Conservation (phyloP, 1,140 invertebrate genomes). For the Scaptomyza graminum region DNA sequence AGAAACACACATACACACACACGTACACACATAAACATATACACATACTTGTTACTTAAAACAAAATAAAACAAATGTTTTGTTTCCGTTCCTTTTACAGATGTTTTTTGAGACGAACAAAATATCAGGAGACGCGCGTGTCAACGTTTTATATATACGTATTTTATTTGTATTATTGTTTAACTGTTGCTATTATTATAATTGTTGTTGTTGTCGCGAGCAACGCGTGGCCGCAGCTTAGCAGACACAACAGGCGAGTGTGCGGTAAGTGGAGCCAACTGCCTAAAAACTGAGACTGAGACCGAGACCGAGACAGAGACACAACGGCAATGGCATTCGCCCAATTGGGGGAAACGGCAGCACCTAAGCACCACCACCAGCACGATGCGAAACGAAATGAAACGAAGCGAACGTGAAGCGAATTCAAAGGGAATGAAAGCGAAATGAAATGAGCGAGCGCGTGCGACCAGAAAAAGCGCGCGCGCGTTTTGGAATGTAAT, state of each 20-base stretch:
- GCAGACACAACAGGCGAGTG: conserved; percentile 45
- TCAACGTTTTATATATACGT: conserved; percentile 25
- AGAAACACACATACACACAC: conserved; percentile 21
- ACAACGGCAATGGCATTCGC: conserved; percentile 23
- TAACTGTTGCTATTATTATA: conserved; percentile 12
- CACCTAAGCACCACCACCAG: not conserved
- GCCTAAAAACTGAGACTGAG: conserved; percentile 20
- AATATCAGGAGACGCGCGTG: conserved; percentile 23
- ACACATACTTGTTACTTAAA: conserved; percentile 10
- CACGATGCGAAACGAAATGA: conserved; percentile 4
- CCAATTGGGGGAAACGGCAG: conserved; percentile 4
- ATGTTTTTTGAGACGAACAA: conserved; percentile 21
- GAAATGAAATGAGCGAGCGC: not conserved
- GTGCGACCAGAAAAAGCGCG: conserved; percentile 25
- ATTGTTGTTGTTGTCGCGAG: conserved; percentile 27
- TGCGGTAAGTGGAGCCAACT: conserved; percentile 46
- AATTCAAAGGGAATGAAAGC: not conserved
- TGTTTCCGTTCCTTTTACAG: conserved; percentile 7
- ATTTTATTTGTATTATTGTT: conserved; percentile 37
- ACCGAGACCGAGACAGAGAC: not conserved
- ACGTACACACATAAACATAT: conserved; percentile 1
- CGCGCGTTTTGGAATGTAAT: conserved; percentile 10
- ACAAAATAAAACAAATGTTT: conserved; percentile 29
- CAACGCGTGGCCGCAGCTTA: conserved; percentile 39
- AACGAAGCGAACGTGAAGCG: not conserved